Evolutionary conservation across 1,140 invertebrate genomes (phyloP).

Genomic region (Tetragnatha versicolor): DNA sequence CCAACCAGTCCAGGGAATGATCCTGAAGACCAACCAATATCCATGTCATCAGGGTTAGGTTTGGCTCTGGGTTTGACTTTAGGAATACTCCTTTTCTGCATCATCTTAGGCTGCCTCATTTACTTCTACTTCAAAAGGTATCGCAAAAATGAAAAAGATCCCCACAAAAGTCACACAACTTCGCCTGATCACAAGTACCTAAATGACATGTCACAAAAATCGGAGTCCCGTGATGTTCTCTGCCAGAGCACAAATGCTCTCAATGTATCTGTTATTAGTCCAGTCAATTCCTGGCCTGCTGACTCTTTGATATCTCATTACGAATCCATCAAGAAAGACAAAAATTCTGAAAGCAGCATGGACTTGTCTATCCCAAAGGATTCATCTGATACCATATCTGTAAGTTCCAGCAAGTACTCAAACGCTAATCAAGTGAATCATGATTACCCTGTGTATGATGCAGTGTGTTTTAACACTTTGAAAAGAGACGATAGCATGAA

Average conservation of each 20-base stretch:
- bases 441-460: slow-evolving; percentile 3
- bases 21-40: background rate
- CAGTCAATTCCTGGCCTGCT: slow-evolving; percentile 57
- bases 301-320: slow-evolving; percentile 56
- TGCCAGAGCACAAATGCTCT: background rate
- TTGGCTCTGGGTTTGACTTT: background rate
- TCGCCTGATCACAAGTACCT: background rate
- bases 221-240: slow-evolving; percentile 17
- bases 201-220: slow-evolving; percentile 1
- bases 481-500: background rate
- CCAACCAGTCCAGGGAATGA: background rate
- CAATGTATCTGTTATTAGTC: slow-evolving; percentile 47
- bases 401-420: slow-evolving; percentile 35
- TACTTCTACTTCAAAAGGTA: background rate
- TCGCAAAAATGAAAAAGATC: background rate
- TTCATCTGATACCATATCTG: slow-evolving; percentile 9
- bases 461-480: slow-evolving; percentile 2
- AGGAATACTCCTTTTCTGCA: background rate
- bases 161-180: background rate
- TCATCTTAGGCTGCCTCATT: slow-evolving; percentile 10
- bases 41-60: too few species aligned
- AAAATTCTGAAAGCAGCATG: background rate
- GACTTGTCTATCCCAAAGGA: background rate
- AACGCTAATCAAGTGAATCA: background rate
- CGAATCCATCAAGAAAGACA: slow-evolving; percentile 22